A percentile compares a stretch with the other conserved stretches of the same genome.
These are phyloP conservation scores for Teinopalpus imperialis DNA, from an alignment of 2,888 invertebrate species.

Conservation along the genomic window DNA sequence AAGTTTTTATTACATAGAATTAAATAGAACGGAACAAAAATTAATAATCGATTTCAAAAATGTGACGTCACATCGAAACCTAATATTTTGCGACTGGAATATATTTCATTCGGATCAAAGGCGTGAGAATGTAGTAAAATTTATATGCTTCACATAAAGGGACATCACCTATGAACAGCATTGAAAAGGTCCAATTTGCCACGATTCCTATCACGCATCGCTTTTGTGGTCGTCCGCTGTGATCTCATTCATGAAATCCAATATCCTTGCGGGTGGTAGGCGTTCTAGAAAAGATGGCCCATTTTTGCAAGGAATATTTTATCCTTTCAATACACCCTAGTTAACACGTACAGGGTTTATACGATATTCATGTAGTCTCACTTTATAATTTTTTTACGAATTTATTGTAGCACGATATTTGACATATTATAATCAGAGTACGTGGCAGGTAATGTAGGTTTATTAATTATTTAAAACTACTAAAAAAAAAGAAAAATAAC, in stretches of 20 bases:
- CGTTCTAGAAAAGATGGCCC: slow-evolving; percentile 8
- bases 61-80: no score
- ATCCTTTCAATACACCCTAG: not conserved
- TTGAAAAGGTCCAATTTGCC: slow-evolving; percentile 26
- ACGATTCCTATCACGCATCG: slow-evolving; percentile 22
- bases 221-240: slow-evolving; percentile 22
- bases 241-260: slow-evolving; percentile 25
- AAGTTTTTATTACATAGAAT: no score
- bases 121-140: slow-evolving; percentile 14
- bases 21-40: no score
- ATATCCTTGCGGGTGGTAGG: slow-evolving; percentile 20
- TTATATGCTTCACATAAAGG: slow-evolving; percentile 18
- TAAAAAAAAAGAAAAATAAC: no score
- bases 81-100: no score
- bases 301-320: slow-evolving; percentile 8
- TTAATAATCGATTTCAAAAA: no score
- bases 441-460: no score
- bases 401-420: no score
- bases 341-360: slow-evolving; percentile 13
- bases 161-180: slow-evolving; percentile 17
- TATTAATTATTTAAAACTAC: no score
- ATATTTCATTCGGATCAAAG: slow-evolving; percentile 17
- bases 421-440: no score
- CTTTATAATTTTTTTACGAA: no score
- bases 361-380: slow-evolving; percentile 1